phyloP scores from a whole-genome alignment of 2,888 invertebrate species.

The Coremacera marginata region DNA sequence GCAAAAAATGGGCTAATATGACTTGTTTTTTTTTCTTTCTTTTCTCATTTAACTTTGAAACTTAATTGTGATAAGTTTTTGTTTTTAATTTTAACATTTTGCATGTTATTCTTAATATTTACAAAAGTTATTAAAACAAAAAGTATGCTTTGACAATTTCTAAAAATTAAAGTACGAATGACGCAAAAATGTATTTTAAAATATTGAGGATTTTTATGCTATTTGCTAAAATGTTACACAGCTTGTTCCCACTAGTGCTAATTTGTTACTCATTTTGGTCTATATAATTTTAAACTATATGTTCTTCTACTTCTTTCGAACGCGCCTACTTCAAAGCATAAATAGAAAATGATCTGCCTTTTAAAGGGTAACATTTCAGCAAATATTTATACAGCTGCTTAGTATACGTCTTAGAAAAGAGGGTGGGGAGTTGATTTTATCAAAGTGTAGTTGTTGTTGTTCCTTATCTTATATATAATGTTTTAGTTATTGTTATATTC shows the following conservation, averaged over 20 bases:
- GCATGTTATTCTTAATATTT: slow-evolving; percentile 13
- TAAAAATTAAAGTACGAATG: slow-evolving; percentile 12
- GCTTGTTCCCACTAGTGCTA: slow-evolving; percentile 24
- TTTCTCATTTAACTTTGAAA: too few species aligned
- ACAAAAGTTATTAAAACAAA: background rate
- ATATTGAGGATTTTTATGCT: slow-evolving; percentile 1
- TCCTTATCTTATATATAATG: slow-evolving; percentile 20
- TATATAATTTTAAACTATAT: slow-evolving; percentile 16
- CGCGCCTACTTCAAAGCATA: background rate
- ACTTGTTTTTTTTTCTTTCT: background rate
- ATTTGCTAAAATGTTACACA: slow-evolving; percentile 29
- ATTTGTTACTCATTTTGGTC: slow-evolving; percentile 18
- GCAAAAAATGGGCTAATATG: slow-evolving; percentile 24
- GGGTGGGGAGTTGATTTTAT: slow-evolving; percentile 1
- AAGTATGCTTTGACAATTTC: slow-evolving; percentile 6
- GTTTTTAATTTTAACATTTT: background rate
- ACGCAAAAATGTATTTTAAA: slow-evolving; percentile 3
- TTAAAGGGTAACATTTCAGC: slow-evolving; percentile 24
- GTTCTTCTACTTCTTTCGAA: background rate
- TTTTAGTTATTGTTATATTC: slow-evolving; percentile 32
- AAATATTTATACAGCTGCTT: slow-evolving; percentile 22
- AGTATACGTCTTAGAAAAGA: slow-evolving; percentile 22
- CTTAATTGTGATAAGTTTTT: too few species aligned
- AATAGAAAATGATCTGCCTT: background rate
- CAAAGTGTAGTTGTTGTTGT: background rate